Evolutionary conservation across 2,797 vertebrate genomes (phyloP), one percentile per base, ranked within the genome.

Genomic region (Centroberyx gerrardi): DNA sequence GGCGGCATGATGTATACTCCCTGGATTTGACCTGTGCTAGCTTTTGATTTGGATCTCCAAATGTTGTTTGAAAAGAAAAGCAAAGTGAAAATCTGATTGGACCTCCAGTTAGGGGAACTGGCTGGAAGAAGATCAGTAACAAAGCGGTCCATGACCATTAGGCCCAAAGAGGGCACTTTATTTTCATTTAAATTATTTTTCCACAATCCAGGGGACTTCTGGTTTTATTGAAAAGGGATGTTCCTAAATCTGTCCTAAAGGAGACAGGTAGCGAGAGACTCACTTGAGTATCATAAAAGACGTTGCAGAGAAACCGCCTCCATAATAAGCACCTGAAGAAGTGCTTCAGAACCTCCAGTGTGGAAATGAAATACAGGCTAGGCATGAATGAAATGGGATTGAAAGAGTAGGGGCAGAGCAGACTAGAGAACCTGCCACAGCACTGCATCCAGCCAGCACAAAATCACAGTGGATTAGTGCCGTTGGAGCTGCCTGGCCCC

Each of bases 391-490:
- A 89, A 90, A 89, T 86, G 10, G 82, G 88, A 90, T 91, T 90
- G 84, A 87, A 78, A 64, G 70, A 78, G 82, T 74, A 63, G 64
- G 68, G 77, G 62, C 65, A 81, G 74, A 88, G 78, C 74, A 52
- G 74, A 68, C 80, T 81, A 84, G 88, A 92, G 42, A 22, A 70
- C 78, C 72, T 48, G 82, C 84, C 85, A 83, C 74, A 87, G 73
- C 72, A 83, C 78, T 86, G 87, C 65, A 85, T 82, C 84, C 68
- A 85, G 68, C 80, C 81, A 42, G 78, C 75, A 83, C 60, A 84
- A 87, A 90, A 90, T 90, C 80, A 72, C 73, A 63, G 78, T 63
- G 88, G 88, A 92, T 94, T 93, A 92, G 87, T 85, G 84, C 83
- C 51, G 10, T 87, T 79, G 79, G 70, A 76, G 49, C 85, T 88